phyloP scores from a whole-genome alignment of 2,888 invertebrate genomes.

The Leptura quadrifasciata region DNA sequence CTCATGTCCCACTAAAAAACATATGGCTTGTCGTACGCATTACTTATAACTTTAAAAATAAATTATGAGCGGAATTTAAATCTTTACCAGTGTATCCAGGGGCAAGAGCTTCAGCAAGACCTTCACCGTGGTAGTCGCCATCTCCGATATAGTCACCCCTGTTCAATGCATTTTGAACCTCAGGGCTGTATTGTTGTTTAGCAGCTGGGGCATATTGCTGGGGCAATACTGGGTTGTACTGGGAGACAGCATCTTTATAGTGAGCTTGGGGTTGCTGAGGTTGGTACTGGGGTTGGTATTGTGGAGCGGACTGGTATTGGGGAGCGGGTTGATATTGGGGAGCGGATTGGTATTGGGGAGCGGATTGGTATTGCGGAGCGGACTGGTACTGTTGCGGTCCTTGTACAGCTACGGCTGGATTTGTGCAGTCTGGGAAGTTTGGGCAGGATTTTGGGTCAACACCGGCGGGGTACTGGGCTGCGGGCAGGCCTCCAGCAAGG shows the following conservation, averaged over 20 bases:
- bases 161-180: slow-evolving; percentile 67
- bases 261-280: slow-evolving; percentile 49
- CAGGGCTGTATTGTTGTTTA: slow-evolving; percentile 60
- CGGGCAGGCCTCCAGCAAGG: slow-evolving; percentile 66
- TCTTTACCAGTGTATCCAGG: slow-evolving; percentile 63
- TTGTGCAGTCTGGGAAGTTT: slow-evolving; percentile 67
- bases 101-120: slow-evolving; percentile 66
- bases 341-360: slow-evolving; percentile 41
- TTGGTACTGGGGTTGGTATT: slow-evolving; percentile 53
- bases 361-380: slow-evolving; percentile 43
- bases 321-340: slow-evolving; percentile 50
- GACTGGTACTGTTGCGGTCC: slow-evolving; percentile 49
- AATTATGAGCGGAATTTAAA: too few species aligned
- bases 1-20: too few species aligned
- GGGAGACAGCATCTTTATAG: slow-evolving; percentile 55
- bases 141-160: slow-evolving; percentile 68
- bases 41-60: too few species aligned
- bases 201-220: slow-evolving; percentile 60
- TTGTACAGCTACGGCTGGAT: slow-evolving; percentile 64
- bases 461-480: slow-evolving; percentile 66
- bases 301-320: slow-evolving; percentile 52
- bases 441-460: slow-evolving; percentile 67
- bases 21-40: too few species aligned
- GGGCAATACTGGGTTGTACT: slow-evolving; percentile 60
- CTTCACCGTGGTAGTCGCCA: slow-evolving; percentile 68